Evolutionary conservation across 2,797 vertebrate species (phyloP).

Genomic region (Pseudochirops corinnae): DNA sequence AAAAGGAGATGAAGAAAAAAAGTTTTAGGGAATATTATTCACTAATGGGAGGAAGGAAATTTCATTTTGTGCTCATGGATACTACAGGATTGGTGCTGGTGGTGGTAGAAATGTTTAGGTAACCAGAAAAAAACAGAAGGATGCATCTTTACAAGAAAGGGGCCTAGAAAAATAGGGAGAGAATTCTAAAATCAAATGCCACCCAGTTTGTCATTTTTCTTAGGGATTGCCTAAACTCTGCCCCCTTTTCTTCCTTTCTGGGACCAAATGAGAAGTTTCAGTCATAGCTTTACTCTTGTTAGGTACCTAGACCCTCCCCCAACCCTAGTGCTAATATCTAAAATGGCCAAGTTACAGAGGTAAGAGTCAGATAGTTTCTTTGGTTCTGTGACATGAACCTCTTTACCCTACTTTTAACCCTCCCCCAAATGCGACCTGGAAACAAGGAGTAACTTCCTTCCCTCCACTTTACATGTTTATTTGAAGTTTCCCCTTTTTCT

Average conservation of each 20-base stretch:
- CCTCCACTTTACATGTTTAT: too few species aligned
- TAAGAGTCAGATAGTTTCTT: background rate
- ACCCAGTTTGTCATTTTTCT: background rate
- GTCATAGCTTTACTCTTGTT: background rate
- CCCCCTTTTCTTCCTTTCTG: background rate
- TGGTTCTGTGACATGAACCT: too few species aligned
- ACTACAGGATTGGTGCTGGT: background rate
- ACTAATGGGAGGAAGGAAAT: background rate
- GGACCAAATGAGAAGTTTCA: background rate
- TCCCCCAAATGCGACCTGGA: too few species aligned
- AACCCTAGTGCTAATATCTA: background rate
- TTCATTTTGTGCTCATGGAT: background rate
- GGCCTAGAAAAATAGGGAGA: background rate
- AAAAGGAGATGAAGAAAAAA: too few species aligned
- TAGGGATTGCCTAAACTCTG: background rate
- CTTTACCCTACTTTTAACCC: too few species aligned
- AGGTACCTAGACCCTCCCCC: background rate
- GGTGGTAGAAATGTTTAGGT: background rate
- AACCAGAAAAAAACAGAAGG: background rate
- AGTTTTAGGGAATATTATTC: background rate
- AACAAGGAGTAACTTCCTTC: too few species aligned
- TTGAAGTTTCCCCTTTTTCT: too few species aligned
- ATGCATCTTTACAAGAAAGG: background rate
- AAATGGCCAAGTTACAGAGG: background rate
- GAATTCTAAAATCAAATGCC: background rate